These are phyloP conservation scores for Norana najaformis DNA, from an alignment of 2,888 invertebrate species.

Conservation along the genomic window DNA sequence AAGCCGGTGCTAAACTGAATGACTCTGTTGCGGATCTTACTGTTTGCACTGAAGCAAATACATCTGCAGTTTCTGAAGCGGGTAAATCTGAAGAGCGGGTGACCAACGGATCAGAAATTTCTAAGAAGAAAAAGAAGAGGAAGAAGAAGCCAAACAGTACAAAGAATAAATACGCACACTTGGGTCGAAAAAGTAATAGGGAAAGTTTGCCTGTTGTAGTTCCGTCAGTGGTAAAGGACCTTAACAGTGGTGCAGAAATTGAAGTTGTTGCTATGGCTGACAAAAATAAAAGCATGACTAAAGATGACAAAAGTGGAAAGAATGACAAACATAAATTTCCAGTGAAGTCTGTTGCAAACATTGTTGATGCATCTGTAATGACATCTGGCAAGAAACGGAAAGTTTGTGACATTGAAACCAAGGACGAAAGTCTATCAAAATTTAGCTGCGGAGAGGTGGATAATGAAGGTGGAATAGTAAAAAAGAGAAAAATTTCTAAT, in stretches of 20 bases:
- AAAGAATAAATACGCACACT: slow-evolving; percentile 18
- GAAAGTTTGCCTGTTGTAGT: background rate
- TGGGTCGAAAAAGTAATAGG: background rate
- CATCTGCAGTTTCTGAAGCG: background rate
- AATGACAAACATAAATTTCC: background rate
- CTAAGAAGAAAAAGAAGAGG: background rate
- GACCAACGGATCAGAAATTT: background rate
- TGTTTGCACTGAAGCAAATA: background rate
- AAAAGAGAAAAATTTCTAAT: background rate
- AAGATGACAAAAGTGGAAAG: background rate
- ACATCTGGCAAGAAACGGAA: background rate
- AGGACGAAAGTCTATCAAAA: background rate
- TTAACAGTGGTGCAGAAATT: background rate
- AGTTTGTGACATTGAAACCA: background rate
- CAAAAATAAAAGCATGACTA: background rate
- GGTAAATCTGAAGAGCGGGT: background rate
- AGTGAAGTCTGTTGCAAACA: background rate
- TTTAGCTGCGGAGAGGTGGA: background rate
- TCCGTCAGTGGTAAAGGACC: background rate
- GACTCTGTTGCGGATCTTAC: background rate
- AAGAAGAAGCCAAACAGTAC: background rate
- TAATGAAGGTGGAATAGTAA: background rate
- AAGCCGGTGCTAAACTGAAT: background rate
- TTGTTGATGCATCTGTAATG: background rate
- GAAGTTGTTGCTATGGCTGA: background rate